These are phyloP conservation scores for Protobothrops mucrosquamatus DNA, from an alignment of 2,113 vertebrate species.

Conservation along the genomic window DNA sequence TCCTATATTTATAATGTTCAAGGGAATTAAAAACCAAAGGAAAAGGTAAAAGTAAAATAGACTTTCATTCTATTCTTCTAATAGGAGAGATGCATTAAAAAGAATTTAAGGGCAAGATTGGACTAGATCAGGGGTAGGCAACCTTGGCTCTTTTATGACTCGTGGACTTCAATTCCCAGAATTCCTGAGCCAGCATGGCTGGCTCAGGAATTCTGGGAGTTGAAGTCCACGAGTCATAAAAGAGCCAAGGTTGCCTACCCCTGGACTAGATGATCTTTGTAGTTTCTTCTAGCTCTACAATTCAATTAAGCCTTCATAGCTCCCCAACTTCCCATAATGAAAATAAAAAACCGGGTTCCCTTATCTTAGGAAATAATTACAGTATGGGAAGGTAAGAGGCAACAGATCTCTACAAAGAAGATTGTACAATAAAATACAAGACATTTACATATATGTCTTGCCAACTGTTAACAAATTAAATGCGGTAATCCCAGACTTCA, in stretches of 20 bases:
- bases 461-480: background rate
- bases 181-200: too few relatives aligned
- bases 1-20: background rate
- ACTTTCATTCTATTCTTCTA: background rate
- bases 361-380: background rate
- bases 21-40: background rate
- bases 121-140: too few relatives aligned
- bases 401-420: background rate
- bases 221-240: too few relatives aligned
- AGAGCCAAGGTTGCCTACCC: too few relatives aligned
- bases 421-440: background rate
- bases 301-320: background rate
- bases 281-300: background rate
- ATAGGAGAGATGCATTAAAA: background rate
- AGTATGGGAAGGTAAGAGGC: background rate
- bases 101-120: background rate
- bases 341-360: background rate
- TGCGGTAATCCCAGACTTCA: background rate
- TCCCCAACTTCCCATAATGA: background rate
- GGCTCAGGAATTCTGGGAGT: too few relatives aligned
- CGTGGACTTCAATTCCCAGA: too few relatives aligned
- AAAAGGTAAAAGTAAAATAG: background rate
- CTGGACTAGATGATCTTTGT: background rate
- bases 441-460: background rate
- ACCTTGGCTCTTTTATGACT: too few relatives aligned